Base-by-base conservation (phyloP, 2,113 vertebrate species). In the Dermatemys mawii region DNA sequence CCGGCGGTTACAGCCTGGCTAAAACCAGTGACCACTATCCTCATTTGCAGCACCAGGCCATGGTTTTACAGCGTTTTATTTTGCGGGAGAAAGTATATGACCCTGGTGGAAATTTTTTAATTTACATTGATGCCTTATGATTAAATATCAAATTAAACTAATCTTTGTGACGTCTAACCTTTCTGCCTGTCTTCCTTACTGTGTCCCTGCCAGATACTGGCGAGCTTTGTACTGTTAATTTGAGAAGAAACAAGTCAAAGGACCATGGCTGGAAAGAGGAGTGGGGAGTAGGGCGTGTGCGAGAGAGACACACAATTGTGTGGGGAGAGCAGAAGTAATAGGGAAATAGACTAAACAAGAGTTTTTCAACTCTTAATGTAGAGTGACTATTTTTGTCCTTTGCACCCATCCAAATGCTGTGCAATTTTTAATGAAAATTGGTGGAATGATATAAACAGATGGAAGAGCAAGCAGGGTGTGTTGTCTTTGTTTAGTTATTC, bases 111-210 rank as follows among this genome's bases (percentile, higher is more conserved):
- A 95, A 90, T 95, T 95, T 95, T 53, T 95, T 97, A 96, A 97
- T 94, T 94, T 93, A 96, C 95, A 88, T 95, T 90, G 87, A 97
- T 97, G 97, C 97, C 97, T 98, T 97, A 97, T 63, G 94, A 94
- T 83, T 96, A 95, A 95, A 76, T 95, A 94, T 98, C 96, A 92
- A 93, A 96, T 97, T 97, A 97, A 97, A 97, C 89, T 92, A 88
- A 94, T 87, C 93, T 96, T 96, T 96, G 96, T 92, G 96, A 96
- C 95, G 10, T 83, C 44, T 26, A 90, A 88, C 78, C 32, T 96
- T 89, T 32, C 41, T 88, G 79, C 60, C 86, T 35, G 70, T 95
- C 35, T 84, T 46, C 26, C 94, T 88, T 92, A 94, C 10, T 8
- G 85, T 0, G 29, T 84, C 73, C 49, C 44, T 83, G 86, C 80